Evolutionary conservation across 64 coral and sea anemone species (phyloP), one percentile per base, ranked within the genome.

Genomic region (Stichodactyla helianthus): DNA sequence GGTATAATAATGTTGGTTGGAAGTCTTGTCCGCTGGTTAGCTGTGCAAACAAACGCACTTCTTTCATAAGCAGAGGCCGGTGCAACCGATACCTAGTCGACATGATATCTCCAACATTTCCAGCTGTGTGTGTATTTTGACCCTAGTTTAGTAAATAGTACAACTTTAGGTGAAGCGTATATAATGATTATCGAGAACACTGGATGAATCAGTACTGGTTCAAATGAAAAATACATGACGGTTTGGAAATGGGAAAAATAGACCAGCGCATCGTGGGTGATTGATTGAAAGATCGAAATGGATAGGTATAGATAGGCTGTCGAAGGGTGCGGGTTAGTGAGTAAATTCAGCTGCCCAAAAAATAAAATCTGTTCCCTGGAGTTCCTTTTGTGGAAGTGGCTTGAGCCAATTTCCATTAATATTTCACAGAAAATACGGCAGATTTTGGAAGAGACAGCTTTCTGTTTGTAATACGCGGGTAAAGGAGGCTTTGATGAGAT

Each of bases 311-410:
- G 68, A 74, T 74, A 70, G 19, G 19, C 25, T 74, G 68, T 74
- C 20, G 68, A 31, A 5, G 12, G 20, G 68, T 74, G 68, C 68
- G 68, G 23, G 68, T 27, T 74, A 13, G 68, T 74, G 7, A 74
- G 68, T 23, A 74, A 27, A 74, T 74, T 74, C 68, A 74, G 68
- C 68, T 74, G 68, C 62, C 9, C 2, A 74, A 31, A 9, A 74
- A n/a, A 74, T 74, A 27, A 31, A 74, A 74, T 44, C 35, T 44
- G 2, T 1, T 44, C 18, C 19, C 20, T 20, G 4, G 7, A 23
- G 68, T 74, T 74, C 68, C 68, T 28, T 74, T 74, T 74, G 68
- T 74, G 25, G 68, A 74, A 74, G 25, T 74, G 68, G 23, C 23
- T 74, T 31, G 25, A 74, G 25, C 68, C 68, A 74, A 74, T 27